These are phyloP conservation scores for Microplitis manilae DNA, from an alignment of 2,888 invertebrate species.

Conservation along the genomic window DNA sequence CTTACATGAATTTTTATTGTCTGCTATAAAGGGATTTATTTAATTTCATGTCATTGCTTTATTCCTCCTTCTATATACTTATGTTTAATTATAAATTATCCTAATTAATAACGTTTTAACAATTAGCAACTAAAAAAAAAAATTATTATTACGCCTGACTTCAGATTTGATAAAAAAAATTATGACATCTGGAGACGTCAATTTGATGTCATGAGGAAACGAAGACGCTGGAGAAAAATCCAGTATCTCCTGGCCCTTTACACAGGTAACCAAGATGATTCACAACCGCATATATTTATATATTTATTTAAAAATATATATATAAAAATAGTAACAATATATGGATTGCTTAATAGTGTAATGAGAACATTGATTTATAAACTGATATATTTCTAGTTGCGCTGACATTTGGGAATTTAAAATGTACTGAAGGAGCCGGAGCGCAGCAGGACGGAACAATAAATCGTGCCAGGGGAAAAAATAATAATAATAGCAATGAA, in stretches of 20 bases:
- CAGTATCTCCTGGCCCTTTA: conserved; percentile 41
- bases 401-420: conserved; percentile 41
- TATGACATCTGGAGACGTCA: neutral
- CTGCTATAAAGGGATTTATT: neutral
- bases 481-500: conserved; percentile 8
- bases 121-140: neutral
- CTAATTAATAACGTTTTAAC: neutral
- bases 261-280: conserved; percentile 41
- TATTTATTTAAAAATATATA: neutral
- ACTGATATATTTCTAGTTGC: conserved; percentile 43
- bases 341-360: conserved; percentile 1
- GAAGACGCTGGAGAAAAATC: conserved; percentile 15
- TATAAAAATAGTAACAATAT: neutral
- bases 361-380: conserved; percentile 7
- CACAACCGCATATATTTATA: no score
- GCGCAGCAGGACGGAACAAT: conserved; percentile 14
- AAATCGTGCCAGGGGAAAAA: neutral
- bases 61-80: no score
- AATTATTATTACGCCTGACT: neutral
- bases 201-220: conserved; percentile 4
- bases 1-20: neutral
- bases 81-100: neutral
- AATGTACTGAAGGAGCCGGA: conserved; percentile 1
- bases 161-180: neutral
- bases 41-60: no score